Evolutionary conservation across 2,797 vertebrate species (phyloP), one percentile per base, ranked within the genome.

Genomic region (Bufotes viridis): DNA sequence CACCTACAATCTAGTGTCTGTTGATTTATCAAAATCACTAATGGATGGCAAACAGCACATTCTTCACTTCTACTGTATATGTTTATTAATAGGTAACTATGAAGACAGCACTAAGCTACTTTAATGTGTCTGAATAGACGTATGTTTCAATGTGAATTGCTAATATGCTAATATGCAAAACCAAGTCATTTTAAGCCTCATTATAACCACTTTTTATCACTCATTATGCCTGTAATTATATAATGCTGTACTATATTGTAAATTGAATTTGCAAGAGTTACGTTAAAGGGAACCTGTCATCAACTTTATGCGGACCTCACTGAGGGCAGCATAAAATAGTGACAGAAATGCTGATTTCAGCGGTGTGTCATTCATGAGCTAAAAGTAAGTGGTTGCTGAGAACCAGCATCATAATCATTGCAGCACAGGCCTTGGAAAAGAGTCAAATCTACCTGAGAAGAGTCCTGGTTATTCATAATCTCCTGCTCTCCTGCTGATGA

Each of bases 241-340:
- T 0, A 2, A 90, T 94, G 92, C 88, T 94, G 91, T 94, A 93
- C 93, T 92, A 96, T 95, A 94, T 90, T 96, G 93, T 95, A 94
- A 94, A 96, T 93, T 90, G 91, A 92, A 90, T 92, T 93, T 85
- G 92, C 92, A 91, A 93, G 94, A 94, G 94, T 93, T 94, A 94
- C 95, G 93, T 95, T 93, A n/a, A n/a, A n/a, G n/a, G n/a, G n/a
- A n/a, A n/a, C n/a, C n/a, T n/a, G n/a, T n/a, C n/a, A n/a, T n/a
- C n/a, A n/a, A n/a, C n/a, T n/a, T n/a, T n/a, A n/a, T n/a, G n/a
- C n/a, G n/a, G n/a, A n/a, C n/a, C n/a, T n/a, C n/a, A n/a, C n/a
- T n/a, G n/a, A n/a, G n/a, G n/a, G n/a, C n/a, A n/a, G n/a, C n/a
- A n/a, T n/a, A n/a, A n/a, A n/a, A n/a, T n/a, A n/a, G n/a, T n/a